Conservation (phyloP, 2,113 vertebrate genomes). For the Actenoides hombroni region DNA sequence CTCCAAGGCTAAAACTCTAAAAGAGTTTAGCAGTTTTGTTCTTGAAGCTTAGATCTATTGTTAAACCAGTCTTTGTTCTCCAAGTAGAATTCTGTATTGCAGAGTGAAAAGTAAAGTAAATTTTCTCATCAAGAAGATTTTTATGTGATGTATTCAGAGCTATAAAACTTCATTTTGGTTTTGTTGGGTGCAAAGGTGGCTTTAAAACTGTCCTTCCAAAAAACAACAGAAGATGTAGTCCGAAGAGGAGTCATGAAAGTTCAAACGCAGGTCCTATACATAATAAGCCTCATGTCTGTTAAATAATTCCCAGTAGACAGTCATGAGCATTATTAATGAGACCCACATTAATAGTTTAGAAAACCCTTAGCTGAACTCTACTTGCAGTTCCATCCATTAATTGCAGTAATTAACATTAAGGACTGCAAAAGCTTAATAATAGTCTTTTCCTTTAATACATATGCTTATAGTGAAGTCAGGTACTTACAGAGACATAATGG, state of each 20-base stretch:
- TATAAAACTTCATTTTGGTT: neutral
- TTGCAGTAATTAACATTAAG: slow-evolving; percentile 58
- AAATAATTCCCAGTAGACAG: slow-evolving; percentile 32
- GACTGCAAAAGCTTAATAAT: slow-evolving; percentile 37
- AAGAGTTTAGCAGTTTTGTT: neutral
- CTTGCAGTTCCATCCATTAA: slow-evolving; percentile 59
- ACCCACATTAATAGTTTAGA: slow-evolving; percentile 53
- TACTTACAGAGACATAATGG: neutral
- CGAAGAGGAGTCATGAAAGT: neutral
- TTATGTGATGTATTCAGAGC: neutral
- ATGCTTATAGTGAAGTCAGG: neutral
- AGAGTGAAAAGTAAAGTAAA: neutral
- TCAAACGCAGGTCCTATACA: neutral
- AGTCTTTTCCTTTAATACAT: neutral
- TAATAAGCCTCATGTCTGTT: neutral
- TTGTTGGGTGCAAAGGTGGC: neutral
- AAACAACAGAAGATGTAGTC: neutral
- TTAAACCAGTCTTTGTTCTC: neutral
- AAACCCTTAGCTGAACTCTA: slow-evolving; percentile 48
- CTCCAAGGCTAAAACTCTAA: neutral
- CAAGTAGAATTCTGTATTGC: neutral
- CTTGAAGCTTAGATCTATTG: neutral
- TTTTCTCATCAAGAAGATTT: neutral
- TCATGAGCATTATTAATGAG: slow-evolving; percentile 46
- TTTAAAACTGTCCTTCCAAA: neutral